Evolutionary conservation across 1,140 invertebrate genomes (phyloP).

Genomic region (Andricus grossulariae): DNA sequence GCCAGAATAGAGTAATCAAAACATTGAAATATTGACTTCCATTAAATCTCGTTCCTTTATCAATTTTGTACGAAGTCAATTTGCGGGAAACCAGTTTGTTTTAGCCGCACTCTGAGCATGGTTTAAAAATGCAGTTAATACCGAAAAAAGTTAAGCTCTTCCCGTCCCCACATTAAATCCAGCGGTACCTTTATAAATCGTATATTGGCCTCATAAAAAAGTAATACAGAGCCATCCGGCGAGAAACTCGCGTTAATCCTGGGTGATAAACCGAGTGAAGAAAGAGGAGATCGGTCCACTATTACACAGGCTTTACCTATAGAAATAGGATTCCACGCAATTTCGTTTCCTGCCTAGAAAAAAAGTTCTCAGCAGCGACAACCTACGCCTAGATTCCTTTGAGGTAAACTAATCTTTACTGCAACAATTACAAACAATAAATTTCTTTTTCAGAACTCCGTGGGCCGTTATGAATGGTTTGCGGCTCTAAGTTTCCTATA

Average conservation of each 20-base stretch:
- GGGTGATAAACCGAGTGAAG: not conserved
- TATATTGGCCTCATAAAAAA: slow-evolving; percentile 2
- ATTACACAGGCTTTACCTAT: not conserved
- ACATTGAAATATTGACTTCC: not conserved
- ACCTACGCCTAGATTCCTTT: too few relatives aligned
- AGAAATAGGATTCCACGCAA: not conserved
- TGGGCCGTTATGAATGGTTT: not conserved
- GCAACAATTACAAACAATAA: not conserved
- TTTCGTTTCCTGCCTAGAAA: not conserved
- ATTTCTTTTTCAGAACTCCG: not conserved
- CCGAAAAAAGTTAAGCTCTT: slow-evolving; percentile 8
- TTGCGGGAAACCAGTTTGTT: slow-evolving; percentile 6
- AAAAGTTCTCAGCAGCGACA: not conserved
- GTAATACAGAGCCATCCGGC: slow-evolving; percentile 11
- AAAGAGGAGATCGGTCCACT: not conserved
- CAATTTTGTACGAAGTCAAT: not conserved
- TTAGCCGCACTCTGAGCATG: not conserved
- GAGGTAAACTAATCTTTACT: not conserved
- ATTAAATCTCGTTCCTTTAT: not conserved
- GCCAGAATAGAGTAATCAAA: too few relatives aligned
- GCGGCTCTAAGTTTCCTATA: not conserved
- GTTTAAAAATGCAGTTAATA: slow-evolving; percentile 16
- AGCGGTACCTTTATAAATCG: slow-evolving; percentile 19
- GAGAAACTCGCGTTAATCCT: slow-evolving; percentile 17
- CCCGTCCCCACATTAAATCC: not conserved